Base-by-base conservation (phyloP, 2,797 vertebrate genomes). In the Mormyrops attenuatus region DNA sequence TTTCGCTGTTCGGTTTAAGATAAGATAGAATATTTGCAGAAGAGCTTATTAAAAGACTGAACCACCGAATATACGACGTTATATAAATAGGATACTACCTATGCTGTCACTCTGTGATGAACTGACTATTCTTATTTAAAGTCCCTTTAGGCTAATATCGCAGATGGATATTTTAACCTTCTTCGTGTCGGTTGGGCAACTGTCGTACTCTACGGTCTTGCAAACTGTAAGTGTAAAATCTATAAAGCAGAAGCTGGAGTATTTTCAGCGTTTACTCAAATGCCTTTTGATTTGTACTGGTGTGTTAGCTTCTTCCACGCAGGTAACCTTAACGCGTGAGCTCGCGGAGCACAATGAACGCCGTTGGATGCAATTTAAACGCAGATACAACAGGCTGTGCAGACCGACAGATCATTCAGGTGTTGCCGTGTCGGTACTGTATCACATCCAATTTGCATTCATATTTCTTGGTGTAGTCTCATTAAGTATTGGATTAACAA, bases 1-100 rank as follows among this genome's bases (percentile, higher is more conserved):
- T 90, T 90, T 87, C 90, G 73, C 86, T 82, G 82, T 73, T 88
- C 88, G 53, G 0, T 88, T 88, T 85, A 57, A 88, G 89, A 90
- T 90, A 90, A 90, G 82, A 89, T 89, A 90, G 47, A 77, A 89
- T 89, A 90, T 90, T 90, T 88, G 77, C 87, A 88, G 87, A 88
- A 49, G 52, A 85, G 87, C 77, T 88, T 73, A 88, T 90, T 90
- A 90, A 87, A 90, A 63, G 89, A 88, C 85, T 57, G 57, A 20
- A 89, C 8, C 85, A 41, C 63, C 22, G 84, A 41, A 89, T 89
- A 89, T 86, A 86, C 85, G 30, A 52, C 38, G 63, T 73, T 80
- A 88, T 90, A 90, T 90, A 88, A 90, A 80, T 87, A 88, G 55
- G n/a, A 69, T 88, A 41, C 60, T 34, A 47, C 55, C 15, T 66